A percentile compares a stretch with the other conserved stretches of the same genome.
These are phyloP conservation scores for Trachelipus rathkii DNA, from an alignment of 1,140 invertebrate species.

Conservation along the genomic window DNA sequence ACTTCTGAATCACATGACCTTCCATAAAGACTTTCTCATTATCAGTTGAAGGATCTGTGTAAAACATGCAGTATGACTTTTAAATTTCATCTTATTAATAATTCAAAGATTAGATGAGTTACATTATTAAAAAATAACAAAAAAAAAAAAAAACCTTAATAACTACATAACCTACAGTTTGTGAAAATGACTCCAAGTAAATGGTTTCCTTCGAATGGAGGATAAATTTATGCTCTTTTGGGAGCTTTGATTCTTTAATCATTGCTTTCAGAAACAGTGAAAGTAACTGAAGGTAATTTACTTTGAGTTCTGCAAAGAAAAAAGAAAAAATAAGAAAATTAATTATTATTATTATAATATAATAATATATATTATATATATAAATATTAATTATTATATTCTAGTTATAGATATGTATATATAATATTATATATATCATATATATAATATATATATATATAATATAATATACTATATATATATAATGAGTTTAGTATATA, in stretches of 20 bases:
- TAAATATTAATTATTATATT: no score
- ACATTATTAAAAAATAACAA: neutral
- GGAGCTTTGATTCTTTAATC: slow-evolving; percentile 6
- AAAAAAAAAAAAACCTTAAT: no score
- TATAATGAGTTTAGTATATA: no score
- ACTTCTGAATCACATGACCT: slow-evolving; percentile 86
- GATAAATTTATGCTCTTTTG: slow-evolving; percentile 24
- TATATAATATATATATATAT: no score
- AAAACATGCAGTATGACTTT: neutral
- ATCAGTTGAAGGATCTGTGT: slow-evolving; percentile 53
- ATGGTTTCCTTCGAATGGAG: slow-evolving; percentile 18
- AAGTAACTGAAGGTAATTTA: slow-evolving; percentile 23
- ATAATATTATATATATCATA: no score
- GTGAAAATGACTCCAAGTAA: slow-evolving; percentile 22
- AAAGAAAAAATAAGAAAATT: no score
- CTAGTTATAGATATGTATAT: no score
- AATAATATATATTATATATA: no score
- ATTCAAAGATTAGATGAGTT: neutral
- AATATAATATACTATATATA: no score
- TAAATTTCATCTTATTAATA: neutral
- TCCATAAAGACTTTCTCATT: slow-evolving; percentile 71
- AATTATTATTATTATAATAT: no score
- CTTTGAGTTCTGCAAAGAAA: slow-evolving; percentile 17
- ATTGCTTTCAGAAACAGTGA: slow-evolving; percentile 19
- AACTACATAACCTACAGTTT: slow-evolving; percentile 14